These are phyloP conservation scores for Phylloscopus trochiloides DNA, from an alignment of 2,113 vertebrate species.

Conservation along the genomic window DNA sequence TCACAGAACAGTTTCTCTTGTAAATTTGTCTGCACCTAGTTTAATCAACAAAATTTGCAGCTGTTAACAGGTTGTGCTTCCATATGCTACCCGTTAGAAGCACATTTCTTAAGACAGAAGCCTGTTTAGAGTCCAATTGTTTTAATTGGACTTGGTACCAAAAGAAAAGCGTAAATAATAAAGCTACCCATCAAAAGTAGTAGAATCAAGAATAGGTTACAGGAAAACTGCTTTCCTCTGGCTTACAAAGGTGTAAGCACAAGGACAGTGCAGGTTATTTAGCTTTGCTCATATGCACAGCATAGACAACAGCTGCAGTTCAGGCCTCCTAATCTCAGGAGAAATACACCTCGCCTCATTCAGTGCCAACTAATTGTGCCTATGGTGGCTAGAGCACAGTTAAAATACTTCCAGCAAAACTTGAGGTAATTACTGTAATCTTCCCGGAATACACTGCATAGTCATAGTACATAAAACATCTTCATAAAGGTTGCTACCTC, in stretches of 20 bases:
- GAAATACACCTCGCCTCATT: background rate
- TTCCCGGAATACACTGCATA: background rate
- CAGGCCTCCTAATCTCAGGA: background rate
- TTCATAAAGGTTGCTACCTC: background rate
- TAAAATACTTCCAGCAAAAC: background rate
- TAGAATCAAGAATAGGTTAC: background rate
- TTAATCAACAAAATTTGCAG: slow-evolving; percentile 70
- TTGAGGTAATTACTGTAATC: background rate
- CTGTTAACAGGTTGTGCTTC: slow-evolving; percentile 57
- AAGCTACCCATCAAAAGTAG: slow-evolving; percentile 6
- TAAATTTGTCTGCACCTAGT: slow-evolving; percentile 65
- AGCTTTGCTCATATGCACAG: background rate
- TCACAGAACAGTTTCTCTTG: slow-evolving; percentile 32
- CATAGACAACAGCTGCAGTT: background rate
- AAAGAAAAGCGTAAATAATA: slow-evolving; percentile 9
- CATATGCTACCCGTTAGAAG: slow-evolving; percentile 23
- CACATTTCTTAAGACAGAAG: slow-evolving; percentile 55
- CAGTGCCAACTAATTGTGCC: background rate
- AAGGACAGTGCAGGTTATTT: background rate
- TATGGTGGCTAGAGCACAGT: background rate
- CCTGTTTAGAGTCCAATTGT: background rate
- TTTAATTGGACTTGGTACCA: slow-evolving; percentile 47
- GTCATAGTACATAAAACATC: background rate
- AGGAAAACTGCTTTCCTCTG: slow-evolving; percentile 40
- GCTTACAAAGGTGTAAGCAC: background rate